phyloP scores from a whole-genome alignment of 2,113 vertebrate genomes.

The Rhinopomastus cyanomelas region DNA sequence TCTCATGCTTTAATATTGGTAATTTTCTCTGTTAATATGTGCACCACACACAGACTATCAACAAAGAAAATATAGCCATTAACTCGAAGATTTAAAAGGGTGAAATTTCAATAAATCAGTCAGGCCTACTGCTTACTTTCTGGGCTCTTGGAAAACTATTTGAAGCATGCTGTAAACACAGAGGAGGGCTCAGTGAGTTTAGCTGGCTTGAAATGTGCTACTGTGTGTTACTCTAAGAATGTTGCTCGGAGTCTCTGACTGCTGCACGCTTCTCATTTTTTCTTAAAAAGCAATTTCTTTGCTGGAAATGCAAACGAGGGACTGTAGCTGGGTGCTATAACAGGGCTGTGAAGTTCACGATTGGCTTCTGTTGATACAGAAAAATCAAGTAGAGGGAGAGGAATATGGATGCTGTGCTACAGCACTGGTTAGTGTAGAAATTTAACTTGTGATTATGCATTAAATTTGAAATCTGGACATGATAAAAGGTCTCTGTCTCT shows the following conservation, averaged over 20 bases:
- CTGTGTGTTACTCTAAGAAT: constrained; percentile 40
- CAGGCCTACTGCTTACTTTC: neutral
- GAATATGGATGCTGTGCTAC: neutral
- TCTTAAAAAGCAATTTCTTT: neutral
- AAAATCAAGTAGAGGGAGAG: neutral
- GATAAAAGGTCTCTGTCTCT: neutral
- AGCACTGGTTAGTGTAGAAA: neutral
- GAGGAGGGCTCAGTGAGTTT: constrained; percentile 32
- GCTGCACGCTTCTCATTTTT: neutral
- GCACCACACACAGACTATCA: constrained; percentile 3
- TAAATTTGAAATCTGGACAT: neutral
- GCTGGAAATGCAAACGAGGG: neutral
- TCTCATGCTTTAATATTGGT: constrained; percentile 38
- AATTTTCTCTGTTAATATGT: neutral
- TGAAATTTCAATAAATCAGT: constrained; percentile 47
- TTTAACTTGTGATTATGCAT: neutral
- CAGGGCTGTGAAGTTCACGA: neutral
- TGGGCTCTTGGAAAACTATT: constrained; percentile 21
- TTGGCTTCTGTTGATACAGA: neutral
- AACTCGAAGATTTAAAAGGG: constrained; percentile 19
- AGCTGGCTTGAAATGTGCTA: constrained; percentile 44
- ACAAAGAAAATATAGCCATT: neutral
- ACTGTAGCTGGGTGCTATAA: neutral
- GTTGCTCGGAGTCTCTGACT: neutral
- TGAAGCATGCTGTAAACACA: constrained; percentile 30